A percentile compares a stretch with the other conserved stretches of the same genome.
Evolutionary conservation across 2,888 invertebrate genomes (phyloP).

Genomic region (Eristalis pertinax): DNA sequence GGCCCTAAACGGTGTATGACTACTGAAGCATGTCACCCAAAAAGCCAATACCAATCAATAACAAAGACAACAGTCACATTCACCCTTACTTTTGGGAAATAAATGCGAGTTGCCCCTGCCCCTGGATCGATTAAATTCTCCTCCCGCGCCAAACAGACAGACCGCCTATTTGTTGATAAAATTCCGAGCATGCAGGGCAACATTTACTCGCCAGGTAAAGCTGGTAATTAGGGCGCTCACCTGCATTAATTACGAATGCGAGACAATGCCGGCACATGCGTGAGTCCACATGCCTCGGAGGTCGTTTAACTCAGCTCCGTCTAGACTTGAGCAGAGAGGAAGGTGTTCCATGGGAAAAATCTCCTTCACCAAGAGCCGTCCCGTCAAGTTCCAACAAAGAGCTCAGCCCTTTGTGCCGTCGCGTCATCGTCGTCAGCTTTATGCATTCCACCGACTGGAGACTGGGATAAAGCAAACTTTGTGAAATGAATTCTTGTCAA

Average conservation of each 20-base stretch:
- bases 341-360: not conserved
- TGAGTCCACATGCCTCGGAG: not conserved
- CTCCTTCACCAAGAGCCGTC: not conserved
- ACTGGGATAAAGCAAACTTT: not conserved
- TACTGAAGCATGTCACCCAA: no score
- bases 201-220: no score
- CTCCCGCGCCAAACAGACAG: no score
- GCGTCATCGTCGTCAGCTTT: not conserved
- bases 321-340: not conserved
- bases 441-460: not conserved
- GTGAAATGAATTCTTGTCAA: not conserved
- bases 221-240: no score
- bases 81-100: not conserved
- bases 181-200: no score
- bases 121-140: not conserved
- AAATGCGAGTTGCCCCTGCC: not conserved
- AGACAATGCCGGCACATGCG: no score
- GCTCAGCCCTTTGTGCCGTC: no score
- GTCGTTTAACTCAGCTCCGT: not conserved
- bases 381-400: not conserved
- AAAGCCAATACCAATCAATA: slow-evolving; percentile 12
- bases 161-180: no score
- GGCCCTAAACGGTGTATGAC: no score
- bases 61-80: not conserved
- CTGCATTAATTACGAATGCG: no score